A percentile compares a stretch with the other conserved stretches of the same genome.
Evolutionary conservation across 2,888 invertebrate genomes (phyloP).

Genomic region (Dione vanillae): DNA sequence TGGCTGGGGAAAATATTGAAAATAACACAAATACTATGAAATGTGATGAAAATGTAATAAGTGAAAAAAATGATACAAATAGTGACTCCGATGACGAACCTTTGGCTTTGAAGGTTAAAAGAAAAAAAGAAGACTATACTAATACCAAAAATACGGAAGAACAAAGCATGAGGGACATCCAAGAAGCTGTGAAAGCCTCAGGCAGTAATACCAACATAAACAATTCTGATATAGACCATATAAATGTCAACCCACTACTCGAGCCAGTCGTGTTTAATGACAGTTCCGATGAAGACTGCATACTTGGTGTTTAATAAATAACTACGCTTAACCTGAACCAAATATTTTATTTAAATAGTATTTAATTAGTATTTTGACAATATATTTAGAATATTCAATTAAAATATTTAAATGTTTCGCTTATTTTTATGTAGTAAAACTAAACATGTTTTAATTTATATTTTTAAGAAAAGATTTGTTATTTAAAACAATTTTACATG

Average conservation of each 20-base stretch:
- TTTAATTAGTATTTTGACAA: not conserved
- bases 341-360: not conserved
- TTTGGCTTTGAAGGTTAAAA: constrained; percentile 61
- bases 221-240: not conserved
- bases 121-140: constrained; percentile 36
- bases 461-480: too few species aligned
- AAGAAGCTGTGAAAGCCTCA: not conserved
- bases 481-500: too few species aligned
- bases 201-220: not conserved
- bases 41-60: not conserved
- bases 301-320: constrained; percentile 38
- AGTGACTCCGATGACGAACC: constrained; percentile 57
- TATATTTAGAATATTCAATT: not conserved
- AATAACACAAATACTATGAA: constrained; percentile 8
- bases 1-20: constrained; percentile 22
- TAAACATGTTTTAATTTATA: too few species aligned
- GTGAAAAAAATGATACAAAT: not conserved
- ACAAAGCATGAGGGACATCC: not conserved
- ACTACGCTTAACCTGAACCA: not conserved
- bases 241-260: not conserved
- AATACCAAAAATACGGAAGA: constrained; percentile 8
- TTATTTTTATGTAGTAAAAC: too few species aligned
- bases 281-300: constrained; percentile 42
- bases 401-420: not conserved
- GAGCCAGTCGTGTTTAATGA: constrained; percentile 35